phyloP scores from a whole-genome alignment of 2,797 vertebrate species.

The Chelon auratus region DNA sequence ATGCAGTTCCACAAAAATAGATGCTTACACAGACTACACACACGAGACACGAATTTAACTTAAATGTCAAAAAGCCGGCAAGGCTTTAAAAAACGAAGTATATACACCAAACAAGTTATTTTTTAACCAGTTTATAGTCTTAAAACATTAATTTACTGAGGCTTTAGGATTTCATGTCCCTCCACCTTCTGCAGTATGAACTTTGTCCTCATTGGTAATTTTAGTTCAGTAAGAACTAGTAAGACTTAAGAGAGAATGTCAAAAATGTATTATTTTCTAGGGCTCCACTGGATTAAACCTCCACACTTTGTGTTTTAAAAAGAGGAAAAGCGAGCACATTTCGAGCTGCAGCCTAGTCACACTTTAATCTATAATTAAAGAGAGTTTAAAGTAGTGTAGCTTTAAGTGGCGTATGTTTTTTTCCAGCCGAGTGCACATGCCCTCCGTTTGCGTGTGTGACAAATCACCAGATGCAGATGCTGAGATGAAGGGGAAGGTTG shows the following conservation, averaged over 20 bases:
- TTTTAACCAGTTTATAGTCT: slow-evolving; percentile 48
- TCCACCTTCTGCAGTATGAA: slow-evolving; percentile 22
- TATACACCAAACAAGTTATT: slow-evolving; percentile 26
- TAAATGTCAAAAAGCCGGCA: not conserved
- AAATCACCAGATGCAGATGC: slow-evolving; percentile 55
- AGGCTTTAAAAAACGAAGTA: not conserved
- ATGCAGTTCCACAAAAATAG: slow-evolving; percentile 14
- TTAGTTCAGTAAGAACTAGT: slow-evolving; percentile 7
- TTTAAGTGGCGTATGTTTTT: slow-evolving; percentile 71
- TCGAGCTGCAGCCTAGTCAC: slow-evolving; percentile 60
- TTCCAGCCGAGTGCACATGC: slow-evolving; percentile 62
- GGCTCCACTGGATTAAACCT: slow-evolving; percentile 32
- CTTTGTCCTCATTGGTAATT: slow-evolving; percentile 32
- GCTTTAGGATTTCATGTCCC: slow-evolving; percentile 36
- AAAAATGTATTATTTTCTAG: slow-evolving; percentile 36
- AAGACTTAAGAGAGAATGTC: slow-evolving; percentile 20
- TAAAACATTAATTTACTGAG: slow-evolving; percentile 36
- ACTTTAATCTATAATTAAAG: slow-evolving; percentile 81
- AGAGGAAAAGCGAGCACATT: slow-evolving; percentile 46
- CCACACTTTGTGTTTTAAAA: slow-evolving; percentile 58
- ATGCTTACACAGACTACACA: slow-evolving; percentile 12
- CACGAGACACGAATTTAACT: not conserved
- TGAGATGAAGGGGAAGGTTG: slow-evolving; percentile 52
- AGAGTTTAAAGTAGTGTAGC: slow-evolving; percentile 69
- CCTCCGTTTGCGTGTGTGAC: slow-evolving; percentile 39